Evolutionary conservation across 2,888 invertebrate genomes (phyloP).

Genomic region (Abrostola tripartita): DNA sequence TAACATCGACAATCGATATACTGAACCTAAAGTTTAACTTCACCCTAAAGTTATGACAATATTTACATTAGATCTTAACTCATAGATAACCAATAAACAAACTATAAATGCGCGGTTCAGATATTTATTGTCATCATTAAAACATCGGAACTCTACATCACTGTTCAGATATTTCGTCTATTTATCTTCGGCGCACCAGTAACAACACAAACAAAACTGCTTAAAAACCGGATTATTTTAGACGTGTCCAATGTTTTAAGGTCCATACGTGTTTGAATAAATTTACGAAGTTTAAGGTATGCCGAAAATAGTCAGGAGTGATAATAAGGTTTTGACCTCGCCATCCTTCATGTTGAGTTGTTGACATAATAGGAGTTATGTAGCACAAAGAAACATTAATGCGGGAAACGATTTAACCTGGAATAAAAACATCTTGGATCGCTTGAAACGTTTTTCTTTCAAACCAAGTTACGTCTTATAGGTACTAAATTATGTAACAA

Average conservation of each 20-base stretch:
- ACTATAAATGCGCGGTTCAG: background rate
- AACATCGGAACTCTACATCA: background rate
- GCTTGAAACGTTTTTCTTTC: no score
- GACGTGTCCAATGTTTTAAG: background rate
- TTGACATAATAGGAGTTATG: no score
- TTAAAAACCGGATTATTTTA: background rate
- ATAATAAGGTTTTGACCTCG: background rate
- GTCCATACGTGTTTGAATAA: background rate
- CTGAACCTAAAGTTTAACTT: background rate
- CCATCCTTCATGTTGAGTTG: background rate
- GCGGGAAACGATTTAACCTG: no score
- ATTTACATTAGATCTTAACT: background rate
- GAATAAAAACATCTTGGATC: no score
- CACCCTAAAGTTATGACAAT: slow-evolving; percentile 9
- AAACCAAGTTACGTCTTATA: no score
- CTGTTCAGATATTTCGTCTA: background rate
- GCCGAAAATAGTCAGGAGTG: background rate
- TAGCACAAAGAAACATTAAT: no score
- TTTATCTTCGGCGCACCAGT: background rate
- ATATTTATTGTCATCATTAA: background rate
- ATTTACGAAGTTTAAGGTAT: background rate
- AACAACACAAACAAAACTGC: background rate
- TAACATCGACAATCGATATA: slow-evolving; percentile 15
- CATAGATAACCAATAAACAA: slow-evolving; percentile 1
- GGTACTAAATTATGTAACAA: no score